These are phyloP conservation scores for Sebastes taczanowskii DNA, from an alignment of 2,797 vertebrate species.

Conservation along the genomic window DNA sequence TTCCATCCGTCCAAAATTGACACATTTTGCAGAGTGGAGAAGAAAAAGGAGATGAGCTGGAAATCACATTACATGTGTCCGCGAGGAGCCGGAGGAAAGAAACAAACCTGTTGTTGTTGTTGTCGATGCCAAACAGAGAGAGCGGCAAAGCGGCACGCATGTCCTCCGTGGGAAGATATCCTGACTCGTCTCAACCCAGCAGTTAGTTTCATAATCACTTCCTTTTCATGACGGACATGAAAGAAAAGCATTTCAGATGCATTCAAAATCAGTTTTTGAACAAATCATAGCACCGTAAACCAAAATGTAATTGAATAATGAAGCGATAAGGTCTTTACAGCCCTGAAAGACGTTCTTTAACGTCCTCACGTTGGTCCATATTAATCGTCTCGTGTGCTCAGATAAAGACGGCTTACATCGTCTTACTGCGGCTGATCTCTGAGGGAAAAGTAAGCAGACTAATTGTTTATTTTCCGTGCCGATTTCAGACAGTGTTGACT, in stretches of 20 bases:
- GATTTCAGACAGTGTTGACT: constrained; percentile 3
- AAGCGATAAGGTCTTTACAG: fast-evolving
- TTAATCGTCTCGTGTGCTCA: background rate
- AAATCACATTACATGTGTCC: background rate
- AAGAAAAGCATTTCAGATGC: background rate
- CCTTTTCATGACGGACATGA: background rate
- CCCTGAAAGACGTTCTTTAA: background rate
- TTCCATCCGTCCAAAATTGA: background rate
- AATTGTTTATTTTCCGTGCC: constrained; percentile 12
- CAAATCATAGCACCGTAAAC: background rate
- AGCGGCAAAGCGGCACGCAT: background rate
- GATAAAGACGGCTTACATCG: constrained; percentile 1
- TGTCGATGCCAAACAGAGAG: background rate
- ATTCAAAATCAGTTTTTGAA: background rate
- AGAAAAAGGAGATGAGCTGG: background rate
- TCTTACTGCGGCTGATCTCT: background rate
- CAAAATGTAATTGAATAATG: background rate
- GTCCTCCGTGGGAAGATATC: background rate
- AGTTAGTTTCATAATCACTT: background rate
- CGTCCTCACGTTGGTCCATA: background rate
- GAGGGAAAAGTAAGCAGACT: background rate
- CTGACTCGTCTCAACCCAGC: background rate
- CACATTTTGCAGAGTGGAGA: background rate
- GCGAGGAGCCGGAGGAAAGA: background rate
- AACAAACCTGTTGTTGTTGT: background rate